Conservation (phyloP, 92 coral and sea anemone species). For the Meandrina meandrites region DNA sequence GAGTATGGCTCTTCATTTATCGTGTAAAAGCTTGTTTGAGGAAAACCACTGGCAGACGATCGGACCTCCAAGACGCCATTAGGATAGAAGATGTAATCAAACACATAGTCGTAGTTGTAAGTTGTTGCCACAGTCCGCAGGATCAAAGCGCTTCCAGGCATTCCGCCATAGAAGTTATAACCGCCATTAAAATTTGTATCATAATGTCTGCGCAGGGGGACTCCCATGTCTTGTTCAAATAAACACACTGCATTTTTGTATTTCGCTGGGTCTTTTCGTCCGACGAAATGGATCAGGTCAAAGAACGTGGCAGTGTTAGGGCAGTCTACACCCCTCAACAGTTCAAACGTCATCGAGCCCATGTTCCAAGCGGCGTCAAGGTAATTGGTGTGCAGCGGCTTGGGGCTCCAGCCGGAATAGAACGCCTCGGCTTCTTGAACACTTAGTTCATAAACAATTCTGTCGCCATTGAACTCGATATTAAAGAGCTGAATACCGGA, state of each 20-base stretch:
- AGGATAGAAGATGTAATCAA: slow-evolving; percentile 72
- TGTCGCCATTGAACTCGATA: slow-evolving; percentile 52
- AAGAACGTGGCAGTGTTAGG: slow-evolving; percentile 75
- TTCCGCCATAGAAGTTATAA: slow-evolving; percentile 74
- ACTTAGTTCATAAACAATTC: slow-evolving; percentile 76
- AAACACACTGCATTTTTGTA: slow-evolving; percentile 67
- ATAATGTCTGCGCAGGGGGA: slow-evolving; percentile 79
- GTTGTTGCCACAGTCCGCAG: slow-evolving; percentile 65
- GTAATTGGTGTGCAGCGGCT: slow-evolving; percentile 61
- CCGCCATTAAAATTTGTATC: slow-evolving; percentile 64
- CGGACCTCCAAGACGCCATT: slow-evolving; percentile 80
- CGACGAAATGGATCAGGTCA: slow-evolving; percentile 56
- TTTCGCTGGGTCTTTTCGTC: slow-evolving; percentile 44
- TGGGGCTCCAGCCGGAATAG: slow-evolving; percentile 76
- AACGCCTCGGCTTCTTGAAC: slow-evolving; percentile 79
- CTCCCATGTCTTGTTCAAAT: slow-evolving; percentile 66
- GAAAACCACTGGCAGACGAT: slow-evolving; percentile 64
- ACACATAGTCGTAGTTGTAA: slow-evolving; percentile 81
- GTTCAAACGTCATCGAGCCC: slow-evolving; percentile 62
- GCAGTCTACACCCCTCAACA: slow-evolving; percentile 77
- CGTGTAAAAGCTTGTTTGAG: slow-evolving; percentile 62
- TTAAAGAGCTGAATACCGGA: slow-evolving; percentile 79
- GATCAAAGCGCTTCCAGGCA: slow-evolving; percentile 65
- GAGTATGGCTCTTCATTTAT: slow-evolving; percentile 51
- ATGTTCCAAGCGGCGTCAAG: slow-evolving; percentile 65